Conservation (phyloP, 2,113 vertebrate genomes). For the Centropus unirufus region DNA sequence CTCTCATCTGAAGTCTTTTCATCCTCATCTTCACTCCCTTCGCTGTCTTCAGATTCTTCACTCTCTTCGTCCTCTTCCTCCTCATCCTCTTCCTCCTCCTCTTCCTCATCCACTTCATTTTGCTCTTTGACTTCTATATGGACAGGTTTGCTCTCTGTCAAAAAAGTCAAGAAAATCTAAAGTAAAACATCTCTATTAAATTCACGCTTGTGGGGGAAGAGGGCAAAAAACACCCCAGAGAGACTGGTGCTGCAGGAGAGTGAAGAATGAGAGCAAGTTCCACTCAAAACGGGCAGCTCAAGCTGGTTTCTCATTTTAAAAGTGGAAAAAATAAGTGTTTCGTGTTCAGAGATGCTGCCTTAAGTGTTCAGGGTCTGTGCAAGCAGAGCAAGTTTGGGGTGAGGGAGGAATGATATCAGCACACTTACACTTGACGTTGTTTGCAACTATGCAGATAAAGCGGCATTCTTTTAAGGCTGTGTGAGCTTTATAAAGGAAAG, state of each 20-base stretch:
- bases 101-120: constrained; percentile 66
- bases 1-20: constrained; percentile 80
- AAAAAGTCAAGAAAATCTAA: neutral
- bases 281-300: neutral
- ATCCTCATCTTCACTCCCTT: constrained; percentile 86
- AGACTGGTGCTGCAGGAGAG: neutral
- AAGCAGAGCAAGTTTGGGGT: neutral
- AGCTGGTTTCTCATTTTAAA: neutral
- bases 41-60: constrained; percentile 76
- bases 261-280: neutral
- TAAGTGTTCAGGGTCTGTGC: neutral
- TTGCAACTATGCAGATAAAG: neutral
- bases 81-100: constrained; percentile 72
- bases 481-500: neutral
- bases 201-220: neutral
- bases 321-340: too few species aligned
- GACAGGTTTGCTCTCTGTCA: constrained; percentile 88
- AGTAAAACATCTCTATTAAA: neutral
- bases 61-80: constrained; percentile 84
- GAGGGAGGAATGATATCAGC: neutral
- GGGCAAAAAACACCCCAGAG: neutral
- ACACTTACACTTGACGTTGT: neutral
- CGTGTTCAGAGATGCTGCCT: neutral
- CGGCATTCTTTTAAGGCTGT: neutral
- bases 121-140: constrained; percentile 95